A percentile compares a stretch with the other conserved stretches of the same genome.
Conservation (phyloP, 2,888 invertebrate genomes). For the Dicyrtomina minuta region DNA sequence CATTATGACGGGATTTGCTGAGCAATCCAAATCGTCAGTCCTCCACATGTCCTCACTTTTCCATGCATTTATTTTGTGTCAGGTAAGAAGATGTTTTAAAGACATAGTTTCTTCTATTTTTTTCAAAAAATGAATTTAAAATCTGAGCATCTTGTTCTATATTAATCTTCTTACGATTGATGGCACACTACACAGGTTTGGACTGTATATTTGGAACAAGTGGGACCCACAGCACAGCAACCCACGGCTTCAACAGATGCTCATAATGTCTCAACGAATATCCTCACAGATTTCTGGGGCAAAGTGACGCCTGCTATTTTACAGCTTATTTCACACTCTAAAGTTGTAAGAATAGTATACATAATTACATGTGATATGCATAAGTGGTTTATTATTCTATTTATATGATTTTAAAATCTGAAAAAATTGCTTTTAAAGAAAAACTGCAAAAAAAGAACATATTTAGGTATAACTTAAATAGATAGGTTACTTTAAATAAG, state of each 20-base stretch:
- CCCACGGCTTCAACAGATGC: constrained; percentile 69
- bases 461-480: too few species aligned
- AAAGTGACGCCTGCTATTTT: constrained; percentile 94
- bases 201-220: constrained; percentile 96
- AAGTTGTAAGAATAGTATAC: constrained; percentile 84
- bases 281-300: constrained; percentile 97
- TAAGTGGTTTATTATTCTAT: too few species aligned
- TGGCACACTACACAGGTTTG: too few species aligned
- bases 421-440: too few species aligned
- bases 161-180: too few species aligned
- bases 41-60: constrained; percentile 94
- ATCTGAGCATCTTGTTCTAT: too few species aligned
- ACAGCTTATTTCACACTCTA: constrained; percentile 86
- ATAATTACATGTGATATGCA: too few species aligned
- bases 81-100: constrained; percentile 65
- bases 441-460: too few species aligned
- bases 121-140: too few species aligned
- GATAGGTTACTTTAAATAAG: too few species aligned
- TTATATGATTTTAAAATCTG: too few species aligned
- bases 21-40: constrained; percentile 87
- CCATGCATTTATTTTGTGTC: constrained; percentile 96
- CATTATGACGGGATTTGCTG: constrained; percentile 95
- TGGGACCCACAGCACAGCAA: constrained; percentile 62
- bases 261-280: constrained; percentile 72
- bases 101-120: too few species aligned